phyloP scores from a whole-genome alignment of 2,113 vertebrate genomes.

The Nipponia nippon region DNA sequence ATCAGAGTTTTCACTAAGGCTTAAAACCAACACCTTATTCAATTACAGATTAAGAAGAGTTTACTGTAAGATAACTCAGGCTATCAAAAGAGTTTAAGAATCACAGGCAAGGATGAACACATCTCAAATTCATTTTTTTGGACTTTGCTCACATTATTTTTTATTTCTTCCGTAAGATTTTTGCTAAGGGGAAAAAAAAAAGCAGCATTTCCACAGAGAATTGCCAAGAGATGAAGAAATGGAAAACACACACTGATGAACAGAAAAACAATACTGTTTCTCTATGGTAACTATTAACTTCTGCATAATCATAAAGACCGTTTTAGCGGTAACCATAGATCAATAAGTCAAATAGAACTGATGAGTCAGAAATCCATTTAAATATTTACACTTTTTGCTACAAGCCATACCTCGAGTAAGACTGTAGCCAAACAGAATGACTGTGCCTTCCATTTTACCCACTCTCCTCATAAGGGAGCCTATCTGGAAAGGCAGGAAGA shows the following conservation, averaged over 20 bases:
- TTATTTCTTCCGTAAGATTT: neutral
- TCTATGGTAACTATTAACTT: conserved; percentile 54
- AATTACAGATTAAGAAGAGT: conserved; percentile 20
- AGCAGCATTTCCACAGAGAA: conserved; percentile 14
- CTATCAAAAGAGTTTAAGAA: conserved; percentile 32
- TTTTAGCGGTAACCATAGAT: neutral
- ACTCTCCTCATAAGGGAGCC: neutral
- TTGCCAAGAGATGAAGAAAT: conserved; percentile 58
- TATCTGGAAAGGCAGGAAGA: neutral
- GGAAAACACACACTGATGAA: conserved; percentile 20
- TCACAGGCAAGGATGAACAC: conserved; percentile 23
- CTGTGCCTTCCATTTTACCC: conserved; percentile 28
- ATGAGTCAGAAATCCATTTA: conserved; percentile 39
- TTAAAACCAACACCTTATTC: conserved; percentile 45
- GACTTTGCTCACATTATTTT: neutral
- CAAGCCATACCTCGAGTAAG: neutral
- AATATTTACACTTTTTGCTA: conserved; percentile 43
- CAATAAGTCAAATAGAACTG: conserved; percentile 27
- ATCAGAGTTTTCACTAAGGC: conserved; percentile 24
- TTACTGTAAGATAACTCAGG: conserved; percentile 7
- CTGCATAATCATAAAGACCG: neutral
- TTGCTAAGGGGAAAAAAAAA: neutral
- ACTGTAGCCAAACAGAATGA: neutral
- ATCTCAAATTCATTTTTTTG: neutral
- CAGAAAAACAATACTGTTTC: conserved; percentile 24